Evolutionary conservation across 2,888 invertebrate species (phyloP), one percentile per base, ranked within the genome.

Genomic region (Leptinotarsa peninsularis): DNA sequence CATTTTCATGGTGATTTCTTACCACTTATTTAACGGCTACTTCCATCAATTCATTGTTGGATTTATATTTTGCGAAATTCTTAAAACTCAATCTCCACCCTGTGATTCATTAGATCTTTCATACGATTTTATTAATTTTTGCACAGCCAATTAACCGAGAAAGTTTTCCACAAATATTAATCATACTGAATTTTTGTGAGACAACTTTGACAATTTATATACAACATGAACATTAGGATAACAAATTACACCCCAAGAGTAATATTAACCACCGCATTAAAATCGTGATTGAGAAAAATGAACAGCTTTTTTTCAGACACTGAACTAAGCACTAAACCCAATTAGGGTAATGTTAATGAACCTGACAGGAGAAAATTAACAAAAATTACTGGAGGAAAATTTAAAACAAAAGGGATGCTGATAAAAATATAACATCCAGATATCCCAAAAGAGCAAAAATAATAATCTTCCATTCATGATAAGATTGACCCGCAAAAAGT

Each of bases 321-420:
- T 58, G 58, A 13, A 10, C 14, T 58, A 58, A 58, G 58, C 23
- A 58, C 58, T 23, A 58, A 58, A 58, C 14, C 21, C 58, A 58
- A 58, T 58, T 58, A 58, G 58, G 58, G 14, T 23, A 15, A 58
- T 18, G 21, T 58, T 14, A 23, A 21, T 18, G 23, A n/a, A 2
- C 23, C 4, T 2, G 58, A 21, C 21, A 58, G 23, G 23, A 13
- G 14, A 58, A 58, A 58, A 58, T 58, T 58, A 58, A 58, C 23
- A 58, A 23, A 58, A 58, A 58, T 58, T 15, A 23, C 58, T 58
- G 14, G 3, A 3, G 58, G 23, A 23, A 15, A 15, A 58, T 58
- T 58, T 23, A 4, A 14, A 58, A 23, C 4, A 58, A 23, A 23
- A 14, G 1, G 43, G 3, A 43, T 43, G 43, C 43, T 43, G 43